phyloP scores from a whole-genome alignment of 37 sponge, comb jelly and placozoan species.

The Eunapius fragilis region DNA sequence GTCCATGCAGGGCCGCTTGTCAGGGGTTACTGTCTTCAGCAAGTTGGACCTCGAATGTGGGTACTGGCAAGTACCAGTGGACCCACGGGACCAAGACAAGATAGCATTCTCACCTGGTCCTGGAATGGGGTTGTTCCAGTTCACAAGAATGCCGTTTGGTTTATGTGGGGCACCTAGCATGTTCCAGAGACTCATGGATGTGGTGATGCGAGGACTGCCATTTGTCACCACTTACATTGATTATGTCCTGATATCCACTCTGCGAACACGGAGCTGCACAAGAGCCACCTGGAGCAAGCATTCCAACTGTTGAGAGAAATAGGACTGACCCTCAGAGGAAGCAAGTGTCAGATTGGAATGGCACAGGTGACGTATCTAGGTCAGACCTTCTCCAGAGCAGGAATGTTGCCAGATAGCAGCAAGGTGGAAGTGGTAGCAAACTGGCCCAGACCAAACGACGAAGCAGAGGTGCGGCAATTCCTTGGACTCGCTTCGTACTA shows the following conservation, averaged over 20 bases:
- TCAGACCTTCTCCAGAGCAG: conserved; percentile 26
- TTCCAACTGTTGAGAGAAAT: conserved; percentile 51
- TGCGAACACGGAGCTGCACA: conserved; percentile 5
- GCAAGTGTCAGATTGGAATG: conserved; percentile 53
- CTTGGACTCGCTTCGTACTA: conserved; percentile 67
- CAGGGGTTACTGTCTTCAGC: no score
- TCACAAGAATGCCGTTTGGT: conserved; percentile 50
- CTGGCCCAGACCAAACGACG: conserved; percentile 41
- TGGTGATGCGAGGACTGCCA: conserved; percentile 40
- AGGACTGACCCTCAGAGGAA: conserved; percentile 53
- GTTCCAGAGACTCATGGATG: conserved; percentile 65
- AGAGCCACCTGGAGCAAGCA: conserved; percentile 43
- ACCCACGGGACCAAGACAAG: conserved; percentile 20
- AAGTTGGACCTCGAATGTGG: conserved; percentile 54
- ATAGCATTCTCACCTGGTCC: conserved; percentile 59
- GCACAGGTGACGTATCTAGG: conserved; percentile 51
- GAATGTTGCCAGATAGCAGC: conserved; percentile 56
- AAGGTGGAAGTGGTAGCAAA: conserved; percentile 39
- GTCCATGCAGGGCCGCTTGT: no score
- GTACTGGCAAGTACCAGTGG: no score
- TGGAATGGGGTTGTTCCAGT: conserved; percentile 67
- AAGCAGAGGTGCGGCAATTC: conserved; percentile 30
- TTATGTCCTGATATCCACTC: conserved; percentile 55
- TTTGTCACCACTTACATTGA: conserved; percentile 59
- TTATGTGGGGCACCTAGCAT: conserved; percentile 60